Percentiles rank a stretch among this genome's conserved stretches.
Evolutionary conservation across 2,888 invertebrate genomes (phyloP).

Genomic region (Agrotis ipsilon): DNA sequence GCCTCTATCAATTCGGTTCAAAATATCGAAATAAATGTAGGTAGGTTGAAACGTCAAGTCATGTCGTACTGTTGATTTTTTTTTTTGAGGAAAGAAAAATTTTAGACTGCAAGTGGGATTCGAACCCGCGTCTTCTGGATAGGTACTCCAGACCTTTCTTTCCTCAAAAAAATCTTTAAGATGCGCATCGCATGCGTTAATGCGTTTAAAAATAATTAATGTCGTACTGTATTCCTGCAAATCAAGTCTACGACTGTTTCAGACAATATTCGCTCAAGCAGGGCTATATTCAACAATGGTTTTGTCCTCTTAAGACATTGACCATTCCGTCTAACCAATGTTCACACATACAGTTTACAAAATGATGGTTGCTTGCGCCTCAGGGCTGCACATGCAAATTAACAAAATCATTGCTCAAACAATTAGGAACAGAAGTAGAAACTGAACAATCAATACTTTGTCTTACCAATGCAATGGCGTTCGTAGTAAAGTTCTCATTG

Average conservation of each 20-base stretch:
- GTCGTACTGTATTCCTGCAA: background rate
- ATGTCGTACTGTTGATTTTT: no score
- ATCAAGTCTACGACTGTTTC: background rate
- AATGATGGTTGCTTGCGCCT: slow-evolving; percentile 8
- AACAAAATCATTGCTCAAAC: slow-evolving; percentile 32
- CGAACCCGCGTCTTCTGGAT: no score
- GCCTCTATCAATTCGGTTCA: background rate
- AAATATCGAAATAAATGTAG: background rate
- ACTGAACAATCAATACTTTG: slow-evolving; percentile 47
- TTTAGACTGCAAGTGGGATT: no score
- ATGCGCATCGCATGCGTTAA: no score
- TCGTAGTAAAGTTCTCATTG: slow-evolving; percentile 70
- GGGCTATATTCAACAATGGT: background rate
- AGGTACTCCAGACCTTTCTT: no score
- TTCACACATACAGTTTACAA: background rate
- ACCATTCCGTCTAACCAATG: background rate
- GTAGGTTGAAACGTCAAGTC: background rate
- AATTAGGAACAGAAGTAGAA: slow-evolving; percentile 33
- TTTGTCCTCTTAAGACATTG: background rate
- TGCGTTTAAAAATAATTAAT: no score
- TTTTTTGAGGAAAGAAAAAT: no score
- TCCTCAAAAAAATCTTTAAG: no score
- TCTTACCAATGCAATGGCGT: slow-evolving; percentile 33
- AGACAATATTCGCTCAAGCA: slow-evolving; percentile 7
- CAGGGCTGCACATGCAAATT: slow-evolving; percentile 21